A percentile compares a stretch with the other conserved stretches of the same genome.
phyloP scores from a whole-genome alignment of 2,888 invertebrate species.

The Tridacna crocea region DNA sequence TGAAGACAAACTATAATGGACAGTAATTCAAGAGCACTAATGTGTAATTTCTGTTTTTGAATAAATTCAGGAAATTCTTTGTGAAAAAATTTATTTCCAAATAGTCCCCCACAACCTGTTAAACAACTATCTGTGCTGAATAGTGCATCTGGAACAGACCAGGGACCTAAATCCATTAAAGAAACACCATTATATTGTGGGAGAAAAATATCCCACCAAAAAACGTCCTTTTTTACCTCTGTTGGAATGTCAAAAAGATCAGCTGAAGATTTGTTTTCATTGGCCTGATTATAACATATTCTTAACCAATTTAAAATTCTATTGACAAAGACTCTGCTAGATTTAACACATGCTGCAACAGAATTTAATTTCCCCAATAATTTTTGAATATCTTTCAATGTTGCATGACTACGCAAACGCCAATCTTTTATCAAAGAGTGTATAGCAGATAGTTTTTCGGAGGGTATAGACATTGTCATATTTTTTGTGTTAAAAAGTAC shows the following conservation, averaged over 20 bases:
- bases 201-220: constrained; percentile 27
- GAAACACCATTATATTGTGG: constrained; percentile 25
- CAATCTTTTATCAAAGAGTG: too few relatives aligned
- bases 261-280: too few relatives aligned
- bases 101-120: constrained; percentile 28
- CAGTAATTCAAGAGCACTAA: constrained; percentile 31
- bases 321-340: too few relatives aligned
- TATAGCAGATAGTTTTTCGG: too few relatives aligned
- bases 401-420: too few relatives aligned
- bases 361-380: too few relatives aligned
- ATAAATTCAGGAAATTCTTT: constrained; percentile 20
- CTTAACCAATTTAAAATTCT: too few relatives aligned
- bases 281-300: too few relatives aligned
- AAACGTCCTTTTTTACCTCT: constrained; percentile 24
- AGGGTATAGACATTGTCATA: too few relatives aligned
- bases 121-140: constrained; percentile 28
- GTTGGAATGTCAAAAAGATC: not conserved
- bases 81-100: constrained; percentile 24
- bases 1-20: not conserved
- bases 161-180: constrained; percentile 20
- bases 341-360: too few relatives aligned
- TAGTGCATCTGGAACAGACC: constrained; percentile 9
- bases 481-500: too few relatives aligned
- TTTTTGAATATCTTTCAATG: too few relatives aligned
- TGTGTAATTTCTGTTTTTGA: not conserved